Conservation (phyloP, 2,888 invertebrate genomes). For the Eristalis tenax region DNA sequence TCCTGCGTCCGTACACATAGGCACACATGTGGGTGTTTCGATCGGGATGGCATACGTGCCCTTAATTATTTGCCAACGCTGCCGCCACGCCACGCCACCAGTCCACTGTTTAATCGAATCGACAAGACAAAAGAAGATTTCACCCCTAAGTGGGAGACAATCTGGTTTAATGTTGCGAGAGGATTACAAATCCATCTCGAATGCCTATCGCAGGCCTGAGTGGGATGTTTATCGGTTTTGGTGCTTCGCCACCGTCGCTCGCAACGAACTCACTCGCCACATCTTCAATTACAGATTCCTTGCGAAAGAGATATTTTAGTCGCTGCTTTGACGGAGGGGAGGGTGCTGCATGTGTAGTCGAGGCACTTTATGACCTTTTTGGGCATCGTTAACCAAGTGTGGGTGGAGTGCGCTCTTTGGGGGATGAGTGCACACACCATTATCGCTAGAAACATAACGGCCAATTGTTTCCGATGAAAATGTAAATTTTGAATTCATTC, state of each 20-base stretch:
- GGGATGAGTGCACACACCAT: constrained; percentile 19
- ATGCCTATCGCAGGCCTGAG: constrained; percentile 17
- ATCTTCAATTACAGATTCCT: constrained; percentile 18
- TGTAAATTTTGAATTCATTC: constrained; percentile 29
- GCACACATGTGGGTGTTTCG: background rate
- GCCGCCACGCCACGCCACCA: background rate
- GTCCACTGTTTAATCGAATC: constrained; percentile 21
- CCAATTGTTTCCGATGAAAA: constrained; percentile 52
- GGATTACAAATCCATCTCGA: constrained; percentile 42
- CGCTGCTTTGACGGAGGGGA: constrained; percentile 25
- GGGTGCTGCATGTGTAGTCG: background rate
- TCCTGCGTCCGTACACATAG: background rate
- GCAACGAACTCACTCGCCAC: background rate
- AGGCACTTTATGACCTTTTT: constrained; percentile 37
- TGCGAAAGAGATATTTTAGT: constrained; percentile 43
- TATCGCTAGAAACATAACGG: constrained; percentile 6
- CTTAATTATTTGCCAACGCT: constrained; percentile 35
- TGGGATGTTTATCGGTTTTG: constrained; percentile 19
- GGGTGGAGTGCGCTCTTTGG: background rate
- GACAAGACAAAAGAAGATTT: constrained; percentile 5
- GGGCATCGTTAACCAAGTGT: constrained; percentile 2
- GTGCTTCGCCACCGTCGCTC: background rate
- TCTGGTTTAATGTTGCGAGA: constrained; percentile 24
- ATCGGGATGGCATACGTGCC: constrained; percentile 9
- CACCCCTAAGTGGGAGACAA: constrained; percentile 32